These are phyloP conservation scores for Circaetus cinerascens DNA, from an alignment of 2,113 vertebrate species.

Conservation along the genomic window DNA sequence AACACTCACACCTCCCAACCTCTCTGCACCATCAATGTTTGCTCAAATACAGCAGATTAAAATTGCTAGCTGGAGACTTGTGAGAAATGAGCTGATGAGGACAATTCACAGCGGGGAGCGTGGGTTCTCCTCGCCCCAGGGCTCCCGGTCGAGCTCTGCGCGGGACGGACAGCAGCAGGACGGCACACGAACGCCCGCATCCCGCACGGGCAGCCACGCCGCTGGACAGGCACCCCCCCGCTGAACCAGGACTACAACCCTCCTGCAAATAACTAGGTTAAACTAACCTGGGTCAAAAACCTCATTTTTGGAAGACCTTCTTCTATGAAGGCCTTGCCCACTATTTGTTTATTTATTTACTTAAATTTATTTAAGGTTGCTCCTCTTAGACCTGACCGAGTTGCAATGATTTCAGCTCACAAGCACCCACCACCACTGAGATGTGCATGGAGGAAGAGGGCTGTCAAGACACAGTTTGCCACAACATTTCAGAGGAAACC, in stretches of 20 bases:
- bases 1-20: not conserved
- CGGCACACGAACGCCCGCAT: accelerated
- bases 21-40: not conserved
- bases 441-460: not conserved
- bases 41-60: accelerated
- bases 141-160: accelerated
- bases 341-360: not conserved
- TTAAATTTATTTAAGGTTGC: not conserved
- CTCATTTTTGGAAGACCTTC: not conserved
- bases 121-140: not conserved
- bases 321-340: not conserved
- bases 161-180: accelerated
- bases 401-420: not conserved
- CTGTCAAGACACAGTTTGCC: not conserved
- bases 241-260: not conserved
- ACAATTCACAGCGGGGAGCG: not conserved
- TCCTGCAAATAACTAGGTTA: not conserved
- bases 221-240: not conserved
- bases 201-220: accelerated
- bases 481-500: not conserved
- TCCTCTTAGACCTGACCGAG: not conserved
- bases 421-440: not conserved
- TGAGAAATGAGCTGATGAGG: not conserved
- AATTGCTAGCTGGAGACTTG: not conserved
- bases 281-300: not conserved